Evolutionary conservation across 2,113 vertebrate species (phyloP).

Genomic region (Herpailurus yagouaroundi): DNA sequence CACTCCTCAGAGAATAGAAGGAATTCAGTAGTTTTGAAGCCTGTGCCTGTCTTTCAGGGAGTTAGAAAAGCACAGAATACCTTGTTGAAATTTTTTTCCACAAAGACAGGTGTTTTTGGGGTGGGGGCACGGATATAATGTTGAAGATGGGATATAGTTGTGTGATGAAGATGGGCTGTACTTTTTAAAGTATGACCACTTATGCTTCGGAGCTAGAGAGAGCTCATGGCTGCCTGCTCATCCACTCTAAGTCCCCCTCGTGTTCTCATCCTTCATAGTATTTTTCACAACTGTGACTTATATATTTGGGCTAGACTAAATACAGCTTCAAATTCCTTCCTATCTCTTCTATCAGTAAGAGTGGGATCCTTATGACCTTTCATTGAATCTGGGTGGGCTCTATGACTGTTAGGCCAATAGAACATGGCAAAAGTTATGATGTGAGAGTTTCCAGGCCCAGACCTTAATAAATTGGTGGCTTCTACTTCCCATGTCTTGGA

Average conservation of each 20-base stretch:
- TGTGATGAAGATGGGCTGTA: neutral
- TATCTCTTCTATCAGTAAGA: neutral
- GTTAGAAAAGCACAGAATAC: slow-evolving; percentile 54
- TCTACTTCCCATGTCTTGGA: neutral
- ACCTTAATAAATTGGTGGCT: neutral
- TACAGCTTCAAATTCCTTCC: neutral
- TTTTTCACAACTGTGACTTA: neutral
- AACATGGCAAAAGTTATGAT: neutral
- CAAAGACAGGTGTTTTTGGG: neutral
- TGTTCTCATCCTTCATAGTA: neutral
- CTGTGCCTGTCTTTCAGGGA: slow-evolving; percentile 43
- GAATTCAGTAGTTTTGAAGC: slow-evolving; percentile 42
- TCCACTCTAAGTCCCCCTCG: neutral
- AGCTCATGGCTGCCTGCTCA: neutral
- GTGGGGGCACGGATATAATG: neutral
- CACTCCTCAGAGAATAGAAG: slow-evolving; percentile 65
- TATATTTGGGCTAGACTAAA: neutral
- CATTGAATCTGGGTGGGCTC: neutral
- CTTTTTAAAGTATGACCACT: neutral
- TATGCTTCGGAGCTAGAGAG: neutral
- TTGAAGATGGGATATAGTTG: neutral
- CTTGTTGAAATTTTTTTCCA: neutral
- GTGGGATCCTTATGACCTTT: neutral
- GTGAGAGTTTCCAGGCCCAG: neutral
- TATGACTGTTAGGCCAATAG: neutral